Evolutionary conservation across 2,888 invertebrate genomes (phyloP), one percentile per base, ranked within the genome.

Genomic region (Imbricaverruca yamaguchii): DNA sequence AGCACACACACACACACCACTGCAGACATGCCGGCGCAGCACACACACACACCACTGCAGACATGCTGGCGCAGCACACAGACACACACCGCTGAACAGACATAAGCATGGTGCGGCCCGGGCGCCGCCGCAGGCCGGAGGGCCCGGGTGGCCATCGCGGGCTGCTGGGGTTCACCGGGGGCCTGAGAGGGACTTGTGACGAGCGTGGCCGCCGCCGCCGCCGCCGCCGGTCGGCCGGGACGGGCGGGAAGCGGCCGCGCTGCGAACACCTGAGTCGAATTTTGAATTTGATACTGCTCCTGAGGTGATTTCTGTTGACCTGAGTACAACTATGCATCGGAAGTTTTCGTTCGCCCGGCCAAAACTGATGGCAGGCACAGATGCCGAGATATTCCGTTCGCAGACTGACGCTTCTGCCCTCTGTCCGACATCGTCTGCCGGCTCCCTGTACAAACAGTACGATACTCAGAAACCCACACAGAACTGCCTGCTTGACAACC

Each of bases 111-210:
- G 21, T n/a, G 4, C n/a, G 39, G 39, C n/a, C 63, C 18, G 63
- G 9, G 9, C 10, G 63, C 21, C 21, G 63, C n/a, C n/a, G 63
- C 21, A 21, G n/a, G 10, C 63, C 9, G 18, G 39, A 39, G 39
- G 39, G 39, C 39, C 39, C 39, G 39, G 39, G 39, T 39, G 39
- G 39, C 39, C 39, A 39, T 39, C 39, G 39, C 39, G 39, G 39
- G 39, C 39, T 39, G 39, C 25, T 1, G 39, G 69, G 69, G 39
- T 1, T 9, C n/a, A 23, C 23, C 10, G 74, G 55, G 25, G 55
- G 74, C 74, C 74, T 74, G 74, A 74, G 74, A 55, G 18, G 74
- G 55, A 74, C 74, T 74, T 74, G 74, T 74, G 74, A 74, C 18
- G 74, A 15, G 74, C 53, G 21, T 9, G 74, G 55, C 74, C 53